Evolutionary conservation across 2,888 invertebrate species (phyloP).

Genomic region (Melieria omissa): DNA sequence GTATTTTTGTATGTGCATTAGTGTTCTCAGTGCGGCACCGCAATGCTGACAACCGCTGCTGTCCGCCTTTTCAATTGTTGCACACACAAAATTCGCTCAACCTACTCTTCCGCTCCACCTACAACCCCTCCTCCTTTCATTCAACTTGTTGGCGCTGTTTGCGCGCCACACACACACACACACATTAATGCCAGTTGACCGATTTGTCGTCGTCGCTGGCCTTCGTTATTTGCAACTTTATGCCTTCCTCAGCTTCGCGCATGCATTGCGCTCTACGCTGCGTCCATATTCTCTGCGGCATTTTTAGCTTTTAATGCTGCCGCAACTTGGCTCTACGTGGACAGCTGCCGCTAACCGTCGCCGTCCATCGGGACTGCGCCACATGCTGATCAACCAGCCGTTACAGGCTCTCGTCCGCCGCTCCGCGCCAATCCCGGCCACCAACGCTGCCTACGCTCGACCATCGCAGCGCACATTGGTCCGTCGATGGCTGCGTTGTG

Average conservation of each 20-base stretch:
- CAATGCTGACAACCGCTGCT: too few species aligned
- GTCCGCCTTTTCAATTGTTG: too few species aligned
- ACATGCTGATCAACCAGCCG: background rate
- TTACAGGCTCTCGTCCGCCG: constrained; percentile 9
- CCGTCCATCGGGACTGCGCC: background rate
- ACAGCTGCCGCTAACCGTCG: background rate
- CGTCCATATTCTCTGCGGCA: background rate
- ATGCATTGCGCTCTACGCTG: background rate
- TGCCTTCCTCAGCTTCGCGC: constrained; percentile 8
- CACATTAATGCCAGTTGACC: constrained; percentile 44
- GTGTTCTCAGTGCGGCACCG: too few species aligned
- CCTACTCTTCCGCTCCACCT: background rate
- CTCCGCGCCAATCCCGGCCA: background rate
- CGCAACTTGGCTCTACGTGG: background rate
- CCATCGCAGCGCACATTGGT: constrained; percentile 2
- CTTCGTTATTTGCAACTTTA: constrained; percentile 34
- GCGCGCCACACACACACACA: constrained; percentile 10
- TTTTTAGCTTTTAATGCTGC: background rate
- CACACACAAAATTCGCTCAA: background rate
- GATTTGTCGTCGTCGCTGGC: constrained; percentile 40
- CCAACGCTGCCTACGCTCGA: background rate
- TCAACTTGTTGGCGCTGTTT: constrained; percentile 8
- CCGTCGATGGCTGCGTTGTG: constrained; percentile 5
- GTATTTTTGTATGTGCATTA: too few species aligned
- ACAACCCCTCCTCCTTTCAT: constrained; percentile 11